A percentile compares a stretch with the other conserved stretches of the same genome.
phyloP scores from a whole-genome alignment of 2,113 vertebrate genomes.

The Anguilla japonica region DNA sequence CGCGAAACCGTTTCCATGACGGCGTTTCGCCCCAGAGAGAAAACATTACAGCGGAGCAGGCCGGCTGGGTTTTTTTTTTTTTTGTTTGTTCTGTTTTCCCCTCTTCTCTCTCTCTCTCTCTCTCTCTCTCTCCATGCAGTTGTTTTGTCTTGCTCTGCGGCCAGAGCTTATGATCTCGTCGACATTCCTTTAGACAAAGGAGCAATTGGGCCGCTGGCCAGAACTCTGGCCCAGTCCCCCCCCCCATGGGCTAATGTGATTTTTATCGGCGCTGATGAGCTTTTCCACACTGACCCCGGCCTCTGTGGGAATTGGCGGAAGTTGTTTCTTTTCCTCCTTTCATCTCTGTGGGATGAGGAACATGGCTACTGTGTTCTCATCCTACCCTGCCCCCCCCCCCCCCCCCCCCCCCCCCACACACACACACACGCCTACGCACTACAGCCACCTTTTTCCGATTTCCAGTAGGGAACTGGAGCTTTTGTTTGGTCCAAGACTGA shows the following conservation, averaged over 20 bases:
- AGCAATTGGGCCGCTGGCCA: constrained; percentile 36
- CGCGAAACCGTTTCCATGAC: neutral
- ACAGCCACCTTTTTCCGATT: too few species aligned
- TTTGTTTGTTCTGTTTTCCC: neutral
- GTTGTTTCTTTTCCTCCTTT: constrained; percentile 28
- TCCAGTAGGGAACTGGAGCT: neutral
- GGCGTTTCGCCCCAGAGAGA: neutral
- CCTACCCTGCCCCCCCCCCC: neutral
- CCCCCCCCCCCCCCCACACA: neutral
- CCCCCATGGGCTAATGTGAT: constrained; percentile 41
- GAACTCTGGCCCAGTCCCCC: constrained; percentile 2
- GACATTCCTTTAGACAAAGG: constrained; percentile 36
- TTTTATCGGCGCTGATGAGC: constrained; percentile 36
- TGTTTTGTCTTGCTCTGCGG: constrained; percentile 26
- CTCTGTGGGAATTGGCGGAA: constrained; percentile 28
- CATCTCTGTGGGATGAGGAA: neutral
- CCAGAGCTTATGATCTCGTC: constrained; percentile 27
- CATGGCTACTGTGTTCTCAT: neutral
- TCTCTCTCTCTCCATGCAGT: neutral
- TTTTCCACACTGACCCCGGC: constrained; percentile 37
- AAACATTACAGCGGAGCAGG: neutral
- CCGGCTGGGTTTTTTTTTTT: too few species aligned
- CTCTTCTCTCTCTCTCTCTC: neutral
- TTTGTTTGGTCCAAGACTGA: neutral
- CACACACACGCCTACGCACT: neutral